phyloP scores from a whole-genome alignment of 2,888 invertebrate species.

The Cetonia aurata region DNA sequence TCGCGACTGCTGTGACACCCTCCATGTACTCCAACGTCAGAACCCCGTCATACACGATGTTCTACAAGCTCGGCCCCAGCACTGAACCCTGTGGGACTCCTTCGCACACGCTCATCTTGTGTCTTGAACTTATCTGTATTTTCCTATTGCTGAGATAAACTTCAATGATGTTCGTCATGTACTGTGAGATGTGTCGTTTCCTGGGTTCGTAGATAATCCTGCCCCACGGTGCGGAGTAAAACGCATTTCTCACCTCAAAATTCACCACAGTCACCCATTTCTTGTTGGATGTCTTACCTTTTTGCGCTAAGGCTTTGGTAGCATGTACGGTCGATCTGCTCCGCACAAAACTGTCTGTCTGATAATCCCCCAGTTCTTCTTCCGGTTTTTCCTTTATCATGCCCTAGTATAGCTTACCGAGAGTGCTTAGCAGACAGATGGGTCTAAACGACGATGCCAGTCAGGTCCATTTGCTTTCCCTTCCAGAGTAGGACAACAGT shows the following conservation, averaged over 20 bases:
- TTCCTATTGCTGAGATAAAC: neutral
- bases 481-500: slow-evolving; percentile 9
- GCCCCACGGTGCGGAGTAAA: slow-evolving; percentile 5
- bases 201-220: neutral
- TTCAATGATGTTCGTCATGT: neutral
- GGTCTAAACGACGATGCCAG: slow-evolving; percentile 1
- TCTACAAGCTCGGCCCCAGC: too few species aligned
- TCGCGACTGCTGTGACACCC: slow-evolving; percentile 2
- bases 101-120: too few species aligned
- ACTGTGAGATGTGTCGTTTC: neutral
- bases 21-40: neutral
- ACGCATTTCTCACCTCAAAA: slow-evolving; percentile 2
- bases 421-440: slow-evolving; percentile 6
- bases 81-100: too few species aligned
- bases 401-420: slow-evolving; percentile 11
- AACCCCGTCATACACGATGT: too few species aligned
- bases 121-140: too few species aligned
- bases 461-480: neutral
- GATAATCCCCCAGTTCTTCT: slow-evolving; percentile 1
- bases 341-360: slow-evolving; percentile 9
- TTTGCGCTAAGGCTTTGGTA: neutral
- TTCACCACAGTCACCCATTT: neutral
- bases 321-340: neutral
- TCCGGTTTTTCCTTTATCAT: neutral
- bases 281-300: neutral